Conservation (phyloP, 2,113 vertebrate species). For the Syngnathus typhle region DNA sequence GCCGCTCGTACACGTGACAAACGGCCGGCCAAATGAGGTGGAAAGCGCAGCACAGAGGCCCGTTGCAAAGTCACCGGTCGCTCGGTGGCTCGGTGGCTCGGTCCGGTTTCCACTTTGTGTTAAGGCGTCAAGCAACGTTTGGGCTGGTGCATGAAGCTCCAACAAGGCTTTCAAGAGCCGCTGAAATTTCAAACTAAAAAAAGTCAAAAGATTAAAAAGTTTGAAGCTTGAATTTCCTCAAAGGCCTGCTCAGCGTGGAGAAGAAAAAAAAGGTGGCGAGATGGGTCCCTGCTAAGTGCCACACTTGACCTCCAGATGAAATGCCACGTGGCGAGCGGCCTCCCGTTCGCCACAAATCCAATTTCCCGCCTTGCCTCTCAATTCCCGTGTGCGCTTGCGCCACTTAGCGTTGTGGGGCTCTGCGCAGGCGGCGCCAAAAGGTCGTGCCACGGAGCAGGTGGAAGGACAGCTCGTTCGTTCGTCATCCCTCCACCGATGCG, state of each 20-base stretch:
- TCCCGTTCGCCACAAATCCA: not conserved
- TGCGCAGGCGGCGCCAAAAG: not conserved
- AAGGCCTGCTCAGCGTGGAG: too few species aligned
- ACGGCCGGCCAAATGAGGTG: not conserved
- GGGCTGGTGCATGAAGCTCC: too few species aligned
- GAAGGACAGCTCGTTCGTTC: constrained; percentile 3
- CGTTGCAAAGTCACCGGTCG: too few species aligned
- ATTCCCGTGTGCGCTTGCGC: not conserved
- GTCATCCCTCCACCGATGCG: not conserved
- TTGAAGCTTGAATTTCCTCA: too few species aligned
- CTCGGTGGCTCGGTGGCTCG: too few species aligned
- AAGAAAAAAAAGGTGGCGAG: not conserved
- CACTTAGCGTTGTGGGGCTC: too few species aligned
- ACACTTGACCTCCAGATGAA: not conserved
- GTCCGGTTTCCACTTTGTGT: too few species aligned
- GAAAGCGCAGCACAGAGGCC: not conserved
- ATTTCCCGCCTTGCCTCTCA: not conserved
- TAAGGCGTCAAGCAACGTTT: too few species aligned
- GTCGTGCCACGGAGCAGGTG: not conserved
- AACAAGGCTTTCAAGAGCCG: too few species aligned
- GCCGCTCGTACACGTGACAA: not conserved
- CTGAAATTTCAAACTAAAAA: too few species aligned
- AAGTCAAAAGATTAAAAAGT: too few species aligned
- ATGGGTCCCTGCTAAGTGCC: not conserved
- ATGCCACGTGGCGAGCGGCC: not conserved